phyloP scores from a whole-genome alignment of 92 coral and sea anemone genomes.

The Porites divaricata region DNA sequence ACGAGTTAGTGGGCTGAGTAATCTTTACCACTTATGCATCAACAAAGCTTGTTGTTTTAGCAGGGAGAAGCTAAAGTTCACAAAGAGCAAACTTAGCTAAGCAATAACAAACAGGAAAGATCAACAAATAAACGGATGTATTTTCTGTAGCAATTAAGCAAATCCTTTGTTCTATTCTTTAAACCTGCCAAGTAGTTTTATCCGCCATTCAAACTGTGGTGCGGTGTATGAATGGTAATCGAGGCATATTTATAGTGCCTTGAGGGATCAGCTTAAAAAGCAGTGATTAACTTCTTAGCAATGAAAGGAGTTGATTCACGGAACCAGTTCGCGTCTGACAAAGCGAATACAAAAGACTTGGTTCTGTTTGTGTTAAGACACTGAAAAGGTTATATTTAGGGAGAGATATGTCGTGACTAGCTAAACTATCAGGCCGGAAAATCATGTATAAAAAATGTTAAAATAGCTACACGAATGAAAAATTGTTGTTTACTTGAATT shows the following conservation, averaged over 20 bases:
- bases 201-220: constrained; percentile 23
- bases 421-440: not conserved
- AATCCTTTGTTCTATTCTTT: constrained; percentile 42
- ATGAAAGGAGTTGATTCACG: not conserved
- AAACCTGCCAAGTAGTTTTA: constrained; percentile 41
- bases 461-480: too few species aligned
- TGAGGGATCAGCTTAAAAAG: not conserved
- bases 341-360: not conserved
- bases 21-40: too few species aligned
- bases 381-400: not conserved
- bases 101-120: constrained; percentile 30
- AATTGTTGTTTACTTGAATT: too few species aligned
- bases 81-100: constrained; percentile 17
- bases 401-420: constrained; percentile 7
- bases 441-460: too few species aligned
- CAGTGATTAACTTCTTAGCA: constrained; percentile 2
- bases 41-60: not conserved
- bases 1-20: too few species aligned
- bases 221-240: constrained; percentile 23
- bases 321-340: not conserved
- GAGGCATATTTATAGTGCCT: not conserved
- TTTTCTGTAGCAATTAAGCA: constrained; percentile 35
- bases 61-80: not conserved
- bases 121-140: constrained; percentile 38
- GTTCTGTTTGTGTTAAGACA: constrained; percentile 7